phyloP scores from a whole-genome alignment of 2,797 vertebrate genomes.

The Sarcoramphus papa region DNA sequence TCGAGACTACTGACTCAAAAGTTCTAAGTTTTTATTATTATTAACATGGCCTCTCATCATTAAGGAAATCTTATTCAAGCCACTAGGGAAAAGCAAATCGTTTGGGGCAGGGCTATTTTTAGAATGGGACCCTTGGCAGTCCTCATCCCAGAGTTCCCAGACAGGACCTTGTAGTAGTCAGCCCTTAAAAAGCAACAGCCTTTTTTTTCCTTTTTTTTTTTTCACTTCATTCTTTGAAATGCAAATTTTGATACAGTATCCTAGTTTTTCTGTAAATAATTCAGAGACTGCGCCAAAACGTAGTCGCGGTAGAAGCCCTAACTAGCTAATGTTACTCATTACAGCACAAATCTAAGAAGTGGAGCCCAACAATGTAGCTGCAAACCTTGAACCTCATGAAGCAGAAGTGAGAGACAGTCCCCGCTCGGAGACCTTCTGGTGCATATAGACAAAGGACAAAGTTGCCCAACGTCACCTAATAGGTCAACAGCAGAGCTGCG shows the following conservation, averaged over 20 bases:
- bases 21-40: no score
- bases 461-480: neutral
- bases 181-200: neutral
- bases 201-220: no score
- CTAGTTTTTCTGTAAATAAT: slow-evolving; percentile 69
- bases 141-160: neutral
- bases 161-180: neutral
- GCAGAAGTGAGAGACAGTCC: neutral
- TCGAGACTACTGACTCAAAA: neutral
- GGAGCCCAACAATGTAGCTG: neutral
- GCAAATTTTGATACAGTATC: slow-evolving; percentile 44
- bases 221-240: neutral
- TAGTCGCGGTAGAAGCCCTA: neutral
- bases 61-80: neutral
- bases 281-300: slow-evolving; percentile 25
- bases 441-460: neutral
- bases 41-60: neutral
- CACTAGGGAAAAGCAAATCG: neutral
- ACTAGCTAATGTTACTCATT: slow-evolving; percentile 1
- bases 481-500: neutral
- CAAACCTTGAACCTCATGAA: neutral
- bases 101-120: neutral
- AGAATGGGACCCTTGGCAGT: neutral
- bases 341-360: neutral
- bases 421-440: neutral